phyloP scores from a whole-genome alignment of 2,888 invertebrate genomes.

The Pogonocherus hispidulus region DNA sequence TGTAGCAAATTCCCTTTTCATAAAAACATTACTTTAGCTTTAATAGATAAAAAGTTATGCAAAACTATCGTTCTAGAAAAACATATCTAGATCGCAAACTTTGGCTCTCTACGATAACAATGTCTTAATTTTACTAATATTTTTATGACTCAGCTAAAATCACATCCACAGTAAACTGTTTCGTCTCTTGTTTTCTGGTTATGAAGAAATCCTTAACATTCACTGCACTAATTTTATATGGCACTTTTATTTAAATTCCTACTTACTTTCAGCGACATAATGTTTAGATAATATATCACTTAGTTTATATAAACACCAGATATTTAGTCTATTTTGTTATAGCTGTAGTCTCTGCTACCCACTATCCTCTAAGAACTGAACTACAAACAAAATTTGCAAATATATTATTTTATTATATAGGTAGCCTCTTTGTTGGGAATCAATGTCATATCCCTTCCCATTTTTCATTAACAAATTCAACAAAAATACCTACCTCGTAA shows the following conservation, averaged over 20 bases:
- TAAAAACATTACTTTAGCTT: too few relatives aligned
- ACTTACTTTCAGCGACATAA: constrained; percentile 8
- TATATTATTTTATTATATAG: neutral
- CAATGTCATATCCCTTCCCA: constrained; percentile 11
- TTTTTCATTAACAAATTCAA: constrained; percentile 6
- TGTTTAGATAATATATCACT: neutral
- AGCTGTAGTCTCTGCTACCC: too few relatives aligned
- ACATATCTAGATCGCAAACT: too few relatives aligned
- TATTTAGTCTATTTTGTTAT: too few relatives aligned
- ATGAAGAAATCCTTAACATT: neutral
- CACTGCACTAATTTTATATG: neutral
- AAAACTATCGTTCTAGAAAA: too few relatives aligned
- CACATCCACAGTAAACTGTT: too few relatives aligned
- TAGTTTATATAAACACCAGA: neutral
- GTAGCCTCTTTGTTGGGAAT: neutral
- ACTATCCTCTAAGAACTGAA: neutral
- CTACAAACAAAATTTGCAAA: neutral
- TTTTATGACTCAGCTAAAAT: too few relatives aligned
- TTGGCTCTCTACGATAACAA: too few relatives aligned
- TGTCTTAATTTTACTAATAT: too few relatives aligned
- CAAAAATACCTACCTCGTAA: neutral
- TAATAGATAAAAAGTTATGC: too few relatives aligned
- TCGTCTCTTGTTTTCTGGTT: too few relatives aligned
- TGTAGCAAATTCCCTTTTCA: too few relatives aligned
- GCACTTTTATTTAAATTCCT: neutral